Evolutionary conservation across 2,113 vertebrate species (phyloP).

Genomic region (Monopterus albus): DNA sequence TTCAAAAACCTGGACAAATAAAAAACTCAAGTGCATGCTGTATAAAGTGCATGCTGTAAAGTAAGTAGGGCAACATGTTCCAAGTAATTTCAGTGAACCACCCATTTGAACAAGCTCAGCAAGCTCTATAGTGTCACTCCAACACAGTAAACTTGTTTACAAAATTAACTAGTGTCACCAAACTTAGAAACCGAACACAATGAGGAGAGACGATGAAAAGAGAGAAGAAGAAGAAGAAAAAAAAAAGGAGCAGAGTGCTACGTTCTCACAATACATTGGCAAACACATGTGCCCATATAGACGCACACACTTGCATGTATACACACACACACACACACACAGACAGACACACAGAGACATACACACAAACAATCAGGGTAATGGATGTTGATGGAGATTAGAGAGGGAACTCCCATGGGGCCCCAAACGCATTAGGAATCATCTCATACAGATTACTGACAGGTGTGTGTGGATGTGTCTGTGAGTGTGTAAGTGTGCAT

Average conservation of each 20-base stretch:
- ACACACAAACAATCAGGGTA: slow-evolving; percentile 77
- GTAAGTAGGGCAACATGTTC: background rate
- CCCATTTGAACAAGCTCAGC: slow-evolving; percentile 23
- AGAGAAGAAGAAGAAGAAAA: slow-evolving; percentile 3
- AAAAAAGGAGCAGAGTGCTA: slow-evolving; percentile 16
- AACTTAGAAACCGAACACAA: slow-evolving; percentile 30
- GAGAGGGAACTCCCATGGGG: slow-evolving; percentile 78
- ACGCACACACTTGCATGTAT: slow-evolving; percentile 2
- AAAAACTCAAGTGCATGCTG: background rate
- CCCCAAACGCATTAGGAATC: slow-evolving; percentile 78
- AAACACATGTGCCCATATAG: slow-evolving; percentile 11
- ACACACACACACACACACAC: slow-evolving; percentile 24
- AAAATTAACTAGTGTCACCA: slow-evolving; percentile 5
- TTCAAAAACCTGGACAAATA: background rate
- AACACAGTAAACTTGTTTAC: background rate
- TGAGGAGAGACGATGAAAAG: slow-evolving; percentile 28
- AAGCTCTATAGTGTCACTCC: background rate
- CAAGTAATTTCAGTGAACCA: slow-evolving; percentile 1
- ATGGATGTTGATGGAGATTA: slow-evolving; percentile 82
- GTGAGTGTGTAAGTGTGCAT: slow-evolving; percentile 31
- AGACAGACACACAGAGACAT: slow-evolving; percentile 26
- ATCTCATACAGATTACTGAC: slow-evolving; percentile 80
- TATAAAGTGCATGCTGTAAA: background rate
- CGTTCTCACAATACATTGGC: slow-evolving; percentile 21
- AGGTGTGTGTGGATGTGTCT: slow-evolving; percentile 64